Evolutionary conservation across 2,888 invertebrate genomes (phyloP).

Genomic region (Reticulitermes lucifugus): DNA sequence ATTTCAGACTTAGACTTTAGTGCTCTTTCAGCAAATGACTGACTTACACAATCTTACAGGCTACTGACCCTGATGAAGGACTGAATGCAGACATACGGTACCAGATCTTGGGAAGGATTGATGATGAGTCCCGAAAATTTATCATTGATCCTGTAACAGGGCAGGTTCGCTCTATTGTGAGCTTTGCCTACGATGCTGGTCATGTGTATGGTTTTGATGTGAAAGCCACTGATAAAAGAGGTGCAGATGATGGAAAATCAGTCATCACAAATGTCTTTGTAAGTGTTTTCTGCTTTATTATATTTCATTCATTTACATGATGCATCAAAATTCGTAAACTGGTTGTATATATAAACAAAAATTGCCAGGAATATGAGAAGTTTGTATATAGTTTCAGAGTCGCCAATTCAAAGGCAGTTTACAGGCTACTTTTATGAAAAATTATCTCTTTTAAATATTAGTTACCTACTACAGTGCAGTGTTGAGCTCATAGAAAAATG

Average conservation of each 20-base stretch:
- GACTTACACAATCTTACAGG: conserved; percentile 63
- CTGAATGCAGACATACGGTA: conserved; percentile 84
- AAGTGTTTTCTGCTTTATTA: conserved; percentile 63
- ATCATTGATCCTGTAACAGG: conserved; percentile 82
- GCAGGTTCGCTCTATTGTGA: conserved; percentile 78
- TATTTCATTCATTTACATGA: neutral
- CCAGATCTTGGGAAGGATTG: conserved; percentile 73
- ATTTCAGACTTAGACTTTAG: too few species aligned
- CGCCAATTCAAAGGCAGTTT: too few species aligned
- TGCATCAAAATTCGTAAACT: too few species aligned
- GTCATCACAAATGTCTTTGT: conserved; percentile 89
- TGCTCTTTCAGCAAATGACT: too few species aligned
- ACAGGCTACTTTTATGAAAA: too few species aligned
- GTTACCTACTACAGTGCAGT: too few species aligned
- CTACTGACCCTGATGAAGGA: conserved; percentile 80
- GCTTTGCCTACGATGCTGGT: conserved; percentile 77
- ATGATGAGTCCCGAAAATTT: conserved; percentile 80
- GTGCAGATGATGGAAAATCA: conserved; percentile 84
- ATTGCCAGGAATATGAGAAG: too few species aligned
- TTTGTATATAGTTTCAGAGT: too few species aligned
- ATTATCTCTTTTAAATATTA: too few species aligned
- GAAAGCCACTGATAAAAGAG: conserved; percentile 84
- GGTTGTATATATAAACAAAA: too few species aligned
- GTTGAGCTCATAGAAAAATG: too few species aligned
- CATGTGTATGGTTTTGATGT: conserved; percentile 88